Base-by-base conservation (phyloP, 1,140 invertebrate species). In the Copidosoma floridanum region DNA sequence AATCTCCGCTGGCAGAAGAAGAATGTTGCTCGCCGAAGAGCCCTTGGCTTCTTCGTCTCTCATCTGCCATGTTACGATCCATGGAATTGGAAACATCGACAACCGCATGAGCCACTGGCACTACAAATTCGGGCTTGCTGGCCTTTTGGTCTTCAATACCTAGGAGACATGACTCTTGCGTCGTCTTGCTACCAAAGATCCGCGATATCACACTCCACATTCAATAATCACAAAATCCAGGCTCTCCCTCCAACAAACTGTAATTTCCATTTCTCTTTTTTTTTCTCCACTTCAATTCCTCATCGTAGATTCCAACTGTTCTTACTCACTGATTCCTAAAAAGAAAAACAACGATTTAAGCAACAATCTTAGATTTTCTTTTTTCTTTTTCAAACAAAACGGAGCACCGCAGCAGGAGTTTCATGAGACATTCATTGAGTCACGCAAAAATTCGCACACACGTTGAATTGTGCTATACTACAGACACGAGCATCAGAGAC, bases 81-180 rank as follows among this genome's bases (percentile, higher is more conserved):
- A 81, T 81, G 71, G 71, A 71, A 69, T 75, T 72, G 76, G 72
- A 78, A 76, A 76, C 79, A 81, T 81, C 72, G 76, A 78, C 79
- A 73, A 69, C 71, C 71, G 68, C 67, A 65, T 72, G 66, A 56
- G 71, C 71, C 68, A 65, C 71, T 63, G 71, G 66, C 69, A 68
- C 66, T 57, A 70, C 67, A 56, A 61, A 69, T 63, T 67, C 67
- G 65, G 18, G 48, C 27, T 72, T 62, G 61, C 61, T 66, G 61
- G 65, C 61, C 52, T 61, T 59, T n/a, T n/a, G n/a, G n/a, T n/a
- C n/a, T n/a, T n/a, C n/a, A n/a, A 69, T 72, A 48, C 64, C 68
- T 52, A 61, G 67, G 68, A 44, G 53, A 65, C 62, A 63, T 61
- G 62, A 54, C 56, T 75, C 70, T 53, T 72, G 68, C 60, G 66